Evolutionary conservation across 2,797 vertebrate genomes (phyloP).

Genomic region (Geotria australis): DNA sequence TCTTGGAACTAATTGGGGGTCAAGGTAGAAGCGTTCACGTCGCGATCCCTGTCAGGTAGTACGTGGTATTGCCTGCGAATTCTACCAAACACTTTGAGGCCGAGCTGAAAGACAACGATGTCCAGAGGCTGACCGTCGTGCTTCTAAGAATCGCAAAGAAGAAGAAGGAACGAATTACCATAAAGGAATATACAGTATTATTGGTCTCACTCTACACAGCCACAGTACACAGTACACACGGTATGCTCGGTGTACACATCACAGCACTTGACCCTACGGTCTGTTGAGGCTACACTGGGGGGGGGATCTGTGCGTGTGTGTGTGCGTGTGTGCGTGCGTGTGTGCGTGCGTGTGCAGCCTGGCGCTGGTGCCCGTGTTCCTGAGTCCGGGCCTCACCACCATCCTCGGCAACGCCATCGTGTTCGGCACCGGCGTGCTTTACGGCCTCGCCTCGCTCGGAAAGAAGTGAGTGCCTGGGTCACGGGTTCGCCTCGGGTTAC

Average conservation of each 20-base stretch:
- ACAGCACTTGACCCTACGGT: background rate
- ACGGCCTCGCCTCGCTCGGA: constrained; percentile 63
- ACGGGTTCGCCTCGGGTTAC: background rate
- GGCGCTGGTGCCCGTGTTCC: constrained; percentile 40
- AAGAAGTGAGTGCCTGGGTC: constrained; percentile 37
- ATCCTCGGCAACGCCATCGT: constrained; percentile 65
- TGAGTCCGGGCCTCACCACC: constrained; percentile 58
- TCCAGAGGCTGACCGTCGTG: too few relatives aligned
- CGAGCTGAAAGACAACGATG: too few relatives aligned
- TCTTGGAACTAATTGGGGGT: too few relatives aligned
- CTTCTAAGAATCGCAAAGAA: too few relatives aligned
- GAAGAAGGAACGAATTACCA: too few relatives aligned
- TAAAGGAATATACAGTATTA: too few relatives aligned
- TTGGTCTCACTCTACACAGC: too few relatives aligned
- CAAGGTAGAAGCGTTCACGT: too few relatives aligned
- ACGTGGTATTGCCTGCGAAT: too few relatives aligned
- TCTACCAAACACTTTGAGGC: too few relatives aligned
- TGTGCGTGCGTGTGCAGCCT: constrained; percentile 18
- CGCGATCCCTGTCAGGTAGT: too few relatives aligned
- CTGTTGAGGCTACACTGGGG: background rate
- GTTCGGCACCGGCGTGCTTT: constrained; percentile 68
- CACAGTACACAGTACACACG: too few relatives aligned
- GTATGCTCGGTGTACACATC: background rate
- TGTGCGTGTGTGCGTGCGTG: background rate
- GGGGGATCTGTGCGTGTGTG: background rate